phyloP scores from a whole-genome alignment of 2,797 vertebrate genomes.

The Rhinophrynus dorsalis region DNA sequence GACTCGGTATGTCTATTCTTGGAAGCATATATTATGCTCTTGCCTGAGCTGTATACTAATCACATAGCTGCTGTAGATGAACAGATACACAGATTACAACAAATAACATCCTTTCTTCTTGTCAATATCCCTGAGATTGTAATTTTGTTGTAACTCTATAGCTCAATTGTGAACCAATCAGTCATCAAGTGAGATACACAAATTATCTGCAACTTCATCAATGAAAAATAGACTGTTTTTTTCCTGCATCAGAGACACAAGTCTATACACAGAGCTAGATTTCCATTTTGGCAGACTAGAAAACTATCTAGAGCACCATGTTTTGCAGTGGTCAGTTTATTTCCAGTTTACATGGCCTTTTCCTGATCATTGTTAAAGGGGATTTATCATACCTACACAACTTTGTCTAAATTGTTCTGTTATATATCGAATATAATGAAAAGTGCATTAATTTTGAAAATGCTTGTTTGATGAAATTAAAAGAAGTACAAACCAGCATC shows the following conservation, averaged over 20 bases:
- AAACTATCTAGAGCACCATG: neutral
- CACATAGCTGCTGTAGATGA: neutral
- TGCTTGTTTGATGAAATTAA: too few species aligned
- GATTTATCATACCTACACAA: too few species aligned
- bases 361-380: too few species aligned
- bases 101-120: neutral
- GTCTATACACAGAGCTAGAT: too few species aligned
- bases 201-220: too few species aligned
- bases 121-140: conserved; percentile 1
- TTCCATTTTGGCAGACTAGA: neutral
- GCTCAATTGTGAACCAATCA: neutral
- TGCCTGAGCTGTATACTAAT: neutral
- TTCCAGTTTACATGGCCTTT: too few species aligned
- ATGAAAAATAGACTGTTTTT: too few species aligned
- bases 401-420: too few species aligned
- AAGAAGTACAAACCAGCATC: too few species aligned
- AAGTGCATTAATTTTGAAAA: too few species aligned
- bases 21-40: neutral
- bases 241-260: neutral
- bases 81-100: neutral
- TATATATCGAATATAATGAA: too few species aligned
- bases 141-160: conserved; percentile 9
- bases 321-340: neutral
- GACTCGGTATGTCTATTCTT: neutral
- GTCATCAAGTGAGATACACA: neutral